Evolutionary conservation across 1,140 invertebrate species (phyloP), one percentile per base, ranked within the genome.

Genomic region (Lethocerus indicus): DNA sequence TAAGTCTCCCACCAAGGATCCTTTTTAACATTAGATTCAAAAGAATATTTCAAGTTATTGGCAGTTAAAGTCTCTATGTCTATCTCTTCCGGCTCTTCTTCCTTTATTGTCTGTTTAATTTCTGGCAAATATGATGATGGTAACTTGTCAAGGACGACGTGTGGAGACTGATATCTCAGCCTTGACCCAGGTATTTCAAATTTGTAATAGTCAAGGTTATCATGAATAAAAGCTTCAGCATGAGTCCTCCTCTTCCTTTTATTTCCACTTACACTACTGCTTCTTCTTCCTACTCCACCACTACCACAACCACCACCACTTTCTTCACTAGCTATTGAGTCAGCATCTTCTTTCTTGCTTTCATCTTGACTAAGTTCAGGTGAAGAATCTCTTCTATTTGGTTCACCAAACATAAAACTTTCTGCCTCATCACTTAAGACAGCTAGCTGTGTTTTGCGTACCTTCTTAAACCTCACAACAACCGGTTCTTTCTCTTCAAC

Each of bases 381-480:
- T 71, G 64, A 29, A n/a, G 36, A 16, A 20, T 39, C 36, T 9
- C 36, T 39, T 21, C 36, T 3, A 39, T 16, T 21, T n/a, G 36
- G 7, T 29, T 71, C 69, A 2, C 69, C 64, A 60, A 87, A 87
- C 75, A 87, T 81, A 60, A 86, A 87, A 44, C 79, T 84, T 55
- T 85, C 82, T 0, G 83, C 83, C 60, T 87, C 83, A 50, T 83
- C 79, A 51, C 81, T 86, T 1, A 87, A 59, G 16, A 80, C 68
- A 0, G 76, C 76, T 18, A 87, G 57, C 63, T 86, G 81, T 0
- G 81, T 79, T 43, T 76, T 73, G 20, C 81, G 32, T 0, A 57
- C 52, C 49, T 58, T 58, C 29, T 55, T 74, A 55, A 84, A 83
- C 54, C 83, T 77, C 0, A 84, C 80, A 3, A 84, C 81, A 16